Conservation (phyloP, 2,797 vertebrate genomes). For the Champsocephalus esox region DNA sequence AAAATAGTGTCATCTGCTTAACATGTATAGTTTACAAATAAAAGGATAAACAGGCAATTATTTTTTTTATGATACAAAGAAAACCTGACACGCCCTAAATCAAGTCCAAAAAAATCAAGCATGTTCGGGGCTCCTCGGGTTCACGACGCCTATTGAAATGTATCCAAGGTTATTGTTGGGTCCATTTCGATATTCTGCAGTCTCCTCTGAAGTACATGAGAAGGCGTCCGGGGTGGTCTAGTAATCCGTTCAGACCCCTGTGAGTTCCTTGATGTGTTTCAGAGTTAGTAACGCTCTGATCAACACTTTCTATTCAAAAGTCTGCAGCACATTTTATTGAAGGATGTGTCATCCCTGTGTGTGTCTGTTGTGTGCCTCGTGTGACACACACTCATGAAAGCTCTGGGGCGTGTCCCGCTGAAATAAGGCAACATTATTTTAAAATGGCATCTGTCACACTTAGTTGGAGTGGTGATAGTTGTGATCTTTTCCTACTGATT, state of each 20-base stretch:
- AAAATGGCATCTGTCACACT: conserved; percentile 81
- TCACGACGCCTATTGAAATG: conserved; percentile 78
- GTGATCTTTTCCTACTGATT: conserved; percentile 60
- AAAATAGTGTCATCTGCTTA: conserved; percentile 86
- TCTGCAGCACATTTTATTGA: conserved; percentile 62
- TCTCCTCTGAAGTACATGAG: conserved; percentile 73
- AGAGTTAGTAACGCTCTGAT: conserved; percentile 67
- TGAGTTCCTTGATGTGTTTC: conserved; percentile 73
- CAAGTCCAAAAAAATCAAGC: conserved; percentile 79
- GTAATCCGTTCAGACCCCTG: conserved; percentile 69
- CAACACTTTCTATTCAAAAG: conserved; percentile 66
- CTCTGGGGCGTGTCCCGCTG: conserved; percentile 73
- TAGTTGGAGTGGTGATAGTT: conserved; percentile 69
- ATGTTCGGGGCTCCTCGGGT: conserved; percentile 76
- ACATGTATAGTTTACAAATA: conserved; percentile 84
- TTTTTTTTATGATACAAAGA: conserved; percentile 80
- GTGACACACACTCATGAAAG: conserved; percentile 69
- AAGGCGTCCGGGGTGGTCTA: conserved; percentile 71
- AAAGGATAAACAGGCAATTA: conserved; percentile 83
- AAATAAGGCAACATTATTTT: conserved; percentile 84
- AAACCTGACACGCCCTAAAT: conserved; percentile 80
- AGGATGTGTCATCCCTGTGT: conserved; percentile 53
- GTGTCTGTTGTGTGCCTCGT: conserved; percentile 62
- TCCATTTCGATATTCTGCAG: conserved; percentile 65
- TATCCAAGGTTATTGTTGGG: conserved; percentile 69